phyloP scores from a whole-genome alignment of 2,888 invertebrate genomes.

The Synanthedon andrenaeformis region DNA sequence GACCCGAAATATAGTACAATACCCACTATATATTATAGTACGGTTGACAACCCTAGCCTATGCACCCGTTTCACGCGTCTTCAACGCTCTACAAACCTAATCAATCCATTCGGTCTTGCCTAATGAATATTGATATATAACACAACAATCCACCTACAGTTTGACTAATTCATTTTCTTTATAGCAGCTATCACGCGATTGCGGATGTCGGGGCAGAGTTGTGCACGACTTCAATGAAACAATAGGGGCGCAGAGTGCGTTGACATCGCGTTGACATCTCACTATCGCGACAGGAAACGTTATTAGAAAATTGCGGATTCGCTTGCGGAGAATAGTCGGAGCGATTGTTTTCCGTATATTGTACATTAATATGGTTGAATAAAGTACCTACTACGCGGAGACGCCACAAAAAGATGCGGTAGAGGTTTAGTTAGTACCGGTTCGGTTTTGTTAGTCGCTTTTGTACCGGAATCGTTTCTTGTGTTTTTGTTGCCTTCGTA shows the following conservation, averaged over 20 bases:
- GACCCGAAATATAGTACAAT: too few species aligned
- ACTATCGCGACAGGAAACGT: slow-evolving; percentile 31
- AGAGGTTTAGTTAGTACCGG: too few species aligned
- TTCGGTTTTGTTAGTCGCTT: too few species aligned
- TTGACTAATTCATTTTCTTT: slow-evolving; percentile 17
- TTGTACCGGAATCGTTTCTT: too few species aligned
- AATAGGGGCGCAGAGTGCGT: slow-evolving; percentile 26
- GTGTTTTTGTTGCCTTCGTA: too few species aligned
- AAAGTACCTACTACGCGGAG: too few species aligned
- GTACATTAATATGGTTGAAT: too few species aligned
- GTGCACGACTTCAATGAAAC: slow-evolving; percentile 7
- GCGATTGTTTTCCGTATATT: too few species aligned
- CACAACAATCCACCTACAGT: slow-evolving; percentile 7
- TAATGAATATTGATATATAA: slow-evolving; percentile 44
- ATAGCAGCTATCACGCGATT: slow-evolving; percentile 23
- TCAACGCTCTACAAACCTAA: slow-evolving; percentile 62
- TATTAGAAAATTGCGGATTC: background rate
- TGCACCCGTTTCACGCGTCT: slow-evolving; percentile 58
- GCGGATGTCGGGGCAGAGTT: slow-evolving; percentile 22
- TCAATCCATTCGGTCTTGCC: slow-evolving; percentile 35
- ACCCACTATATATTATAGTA: too few species aligned
- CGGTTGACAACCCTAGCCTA: slow-evolving; percentile 46
- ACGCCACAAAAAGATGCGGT: too few species aligned
- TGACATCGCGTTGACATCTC: slow-evolving; percentile 20
- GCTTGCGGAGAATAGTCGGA: too few species aligned